Evolutionary conservation across 2,888 invertebrate genomes (phyloP).

Genomic region (Timema podura): DNA sequence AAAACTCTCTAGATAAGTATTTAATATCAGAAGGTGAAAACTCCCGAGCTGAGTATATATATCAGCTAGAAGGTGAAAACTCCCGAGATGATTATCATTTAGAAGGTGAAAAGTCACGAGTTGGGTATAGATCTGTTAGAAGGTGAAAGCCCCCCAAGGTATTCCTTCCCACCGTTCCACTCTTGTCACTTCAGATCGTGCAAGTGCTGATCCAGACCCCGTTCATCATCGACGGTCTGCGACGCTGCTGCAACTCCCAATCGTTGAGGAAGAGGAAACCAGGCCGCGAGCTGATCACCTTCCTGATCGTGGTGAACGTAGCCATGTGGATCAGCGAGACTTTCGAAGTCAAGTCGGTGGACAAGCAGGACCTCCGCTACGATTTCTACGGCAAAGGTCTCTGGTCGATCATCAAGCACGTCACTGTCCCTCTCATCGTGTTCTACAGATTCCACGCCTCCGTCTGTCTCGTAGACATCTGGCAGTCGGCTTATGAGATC

Average conservation of each 20-base stretch:
- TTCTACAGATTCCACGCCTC: constrained; percentile 75
- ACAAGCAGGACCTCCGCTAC: constrained; percentile 54
- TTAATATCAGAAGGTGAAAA: too few species aligned
- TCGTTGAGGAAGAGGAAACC: constrained; percentile 62
- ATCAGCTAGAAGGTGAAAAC: too few species aligned
- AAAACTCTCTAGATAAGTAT: too few species aligned
- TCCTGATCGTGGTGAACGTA: constrained; percentile 70
- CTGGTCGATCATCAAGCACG: constrained; percentile 70
- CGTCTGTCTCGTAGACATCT: constrained; percentile 42
- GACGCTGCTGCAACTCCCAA: constrained; percentile 66
- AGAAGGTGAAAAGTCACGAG: too few species aligned
- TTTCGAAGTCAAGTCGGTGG: constrained; percentile 58
- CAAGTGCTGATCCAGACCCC: constrained; percentile 73
- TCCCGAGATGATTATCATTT: too few species aligned
- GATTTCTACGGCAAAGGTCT: constrained; percentile 63
- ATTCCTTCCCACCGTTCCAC: too few species aligned
- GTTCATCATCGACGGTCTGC: constrained; percentile 65
- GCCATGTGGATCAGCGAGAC: constrained; percentile 73
- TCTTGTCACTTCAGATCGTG: constrained; percentile 48
- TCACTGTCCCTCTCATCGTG: constrained; percentile 69
- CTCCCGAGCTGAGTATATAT: too few species aligned
- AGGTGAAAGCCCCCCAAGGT: too few species aligned
- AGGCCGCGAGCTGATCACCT: constrained; percentile 70
- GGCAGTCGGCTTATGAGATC: neutral
- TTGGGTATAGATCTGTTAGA: too few species aligned